Evolutionary conservation across 1,140 invertebrate genomes (phyloP), one percentile per base, ranked within the genome.

Genomic region (Halictus rubicundus): DNA sequence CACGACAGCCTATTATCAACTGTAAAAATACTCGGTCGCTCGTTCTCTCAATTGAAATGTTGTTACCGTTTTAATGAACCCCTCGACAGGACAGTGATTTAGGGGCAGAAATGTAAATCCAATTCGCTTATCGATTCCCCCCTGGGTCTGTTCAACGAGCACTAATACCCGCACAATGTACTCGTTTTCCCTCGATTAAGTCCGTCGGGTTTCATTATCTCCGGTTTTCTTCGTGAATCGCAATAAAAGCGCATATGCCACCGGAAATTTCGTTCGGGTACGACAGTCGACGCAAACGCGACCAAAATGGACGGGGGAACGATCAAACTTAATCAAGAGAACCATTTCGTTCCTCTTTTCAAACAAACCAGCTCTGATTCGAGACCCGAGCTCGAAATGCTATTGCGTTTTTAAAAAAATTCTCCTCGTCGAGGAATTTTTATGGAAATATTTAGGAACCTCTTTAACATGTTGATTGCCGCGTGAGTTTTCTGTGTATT

Each of bases 1-100:
- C 82, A 37, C 32, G 52, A 27, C 39, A 27, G 19, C n/a, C n/a
- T 27, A 25, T 65, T 74, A 54, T 25, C 63, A 21, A 66, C 21
- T 73, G 54, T 82, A 52, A 59, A 73, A 82, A 78, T 83, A 46
- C 19, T 19, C 39, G 49, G 27, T 32, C 32, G 32, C 5, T 32
- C 32, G 64, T 70, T 14, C 1, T 54, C 46, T 19, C 52, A 27
- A 79, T 60, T 23, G n/a, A 73, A 69, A 78, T 37, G 65, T 52
- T 21, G 32, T 14, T 49, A n/a, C 32, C 32, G 32, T 32, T 12
- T 66, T 68, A 83, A 79, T 25, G 39, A 69, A 14, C 57, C 37
- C 42, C 16, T 46, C 21, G 64, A 27, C 54, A 32, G 68, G 16
- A 9, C 16, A 3, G 9, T 72, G 32, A 57, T 82, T 77, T 27